Conservation (phyloP, 2,888 invertebrate species). For the Cantharis lateralis region DNA sequence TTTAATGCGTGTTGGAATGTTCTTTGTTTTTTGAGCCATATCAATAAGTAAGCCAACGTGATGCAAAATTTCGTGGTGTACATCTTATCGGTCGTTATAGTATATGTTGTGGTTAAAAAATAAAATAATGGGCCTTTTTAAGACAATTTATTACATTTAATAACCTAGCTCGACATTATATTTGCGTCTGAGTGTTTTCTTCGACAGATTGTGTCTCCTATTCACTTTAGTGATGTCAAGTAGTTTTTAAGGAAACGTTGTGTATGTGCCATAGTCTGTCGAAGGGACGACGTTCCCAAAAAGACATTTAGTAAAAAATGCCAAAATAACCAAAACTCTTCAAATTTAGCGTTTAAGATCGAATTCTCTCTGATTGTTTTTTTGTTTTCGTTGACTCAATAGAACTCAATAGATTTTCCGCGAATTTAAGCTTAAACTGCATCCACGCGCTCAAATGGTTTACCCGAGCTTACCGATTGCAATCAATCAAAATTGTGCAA, state of each 20-base stretch:
- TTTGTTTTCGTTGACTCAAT: not conserved
- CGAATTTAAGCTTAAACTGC: not conserved
- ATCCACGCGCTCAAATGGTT: not conserved
- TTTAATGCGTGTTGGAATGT: conserved; percentile 42
- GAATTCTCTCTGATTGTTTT: not conserved
- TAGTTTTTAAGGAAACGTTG: conserved; percentile 1
- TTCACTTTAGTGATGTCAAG: not conserved
- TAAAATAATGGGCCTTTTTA: conserved; percentile 28
- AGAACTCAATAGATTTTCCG: not conserved
- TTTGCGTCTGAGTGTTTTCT: conserved; percentile 1
- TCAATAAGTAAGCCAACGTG: conserved; percentile 43
- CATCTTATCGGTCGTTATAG: conserved; percentile 17
- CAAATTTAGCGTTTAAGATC: conserved; percentile 13
- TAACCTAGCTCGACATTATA: conserved; percentile 26
- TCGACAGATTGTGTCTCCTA: conserved; percentile 10
- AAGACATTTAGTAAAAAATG: conserved; percentile 12
- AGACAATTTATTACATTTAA: conserved; percentile 22
- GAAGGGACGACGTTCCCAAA: not conserved
- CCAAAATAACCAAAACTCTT: conserved; percentile 27
- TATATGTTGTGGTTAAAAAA: conserved; percentile 23
- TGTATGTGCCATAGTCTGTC: not conserved
- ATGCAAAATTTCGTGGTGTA: conserved; percentile 27
- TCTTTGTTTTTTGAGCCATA: conserved; percentile 44
- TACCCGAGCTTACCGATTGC: too few species aligned
- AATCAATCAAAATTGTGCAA: too few species aligned